Conservation (phyloP, 2,797 vertebrate species). For the Luscinia luscinia region DNA sequence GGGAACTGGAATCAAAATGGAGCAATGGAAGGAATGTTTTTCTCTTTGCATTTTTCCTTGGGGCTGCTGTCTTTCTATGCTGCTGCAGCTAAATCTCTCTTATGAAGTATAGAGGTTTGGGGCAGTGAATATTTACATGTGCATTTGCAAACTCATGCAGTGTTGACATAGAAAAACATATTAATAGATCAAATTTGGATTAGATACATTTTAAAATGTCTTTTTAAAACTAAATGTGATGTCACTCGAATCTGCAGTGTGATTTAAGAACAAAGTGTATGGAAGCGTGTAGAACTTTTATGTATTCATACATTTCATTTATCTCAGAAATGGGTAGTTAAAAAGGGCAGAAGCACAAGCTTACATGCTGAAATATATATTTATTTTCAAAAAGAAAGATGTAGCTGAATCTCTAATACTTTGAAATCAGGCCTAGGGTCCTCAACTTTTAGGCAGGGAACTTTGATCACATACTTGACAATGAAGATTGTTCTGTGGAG, state of each 20-base stretch:
- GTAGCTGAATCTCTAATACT: background rate
- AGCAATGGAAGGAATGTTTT: accelerated
- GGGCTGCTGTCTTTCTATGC: background rate
- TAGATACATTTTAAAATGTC: background rate
- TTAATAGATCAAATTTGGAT: background rate
- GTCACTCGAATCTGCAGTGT: background rate
- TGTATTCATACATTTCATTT: background rate
- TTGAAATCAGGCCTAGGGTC: conserved; percentile 57
- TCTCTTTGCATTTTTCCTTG: background rate
- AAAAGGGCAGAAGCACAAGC: background rate
- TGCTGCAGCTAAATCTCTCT: background rate
- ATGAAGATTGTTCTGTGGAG: background rate
- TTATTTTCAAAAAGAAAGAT: conserved; percentile 26
- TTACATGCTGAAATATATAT: background rate
- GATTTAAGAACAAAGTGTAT: background rate
- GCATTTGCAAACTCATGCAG: background rate
- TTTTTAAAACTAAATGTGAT: background rate
- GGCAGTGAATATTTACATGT: background rate
- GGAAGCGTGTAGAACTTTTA: background rate
- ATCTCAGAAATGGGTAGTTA: background rate
- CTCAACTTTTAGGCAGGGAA: background rate
- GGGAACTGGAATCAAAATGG: background rate
- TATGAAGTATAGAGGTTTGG: background rate
- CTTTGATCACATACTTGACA: conserved; percentile 55
- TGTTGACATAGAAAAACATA: background rate